phyloP scores from a whole-genome alignment of 2,797 vertebrate genomes.

The Aeoliscus strigatus region DNA sequence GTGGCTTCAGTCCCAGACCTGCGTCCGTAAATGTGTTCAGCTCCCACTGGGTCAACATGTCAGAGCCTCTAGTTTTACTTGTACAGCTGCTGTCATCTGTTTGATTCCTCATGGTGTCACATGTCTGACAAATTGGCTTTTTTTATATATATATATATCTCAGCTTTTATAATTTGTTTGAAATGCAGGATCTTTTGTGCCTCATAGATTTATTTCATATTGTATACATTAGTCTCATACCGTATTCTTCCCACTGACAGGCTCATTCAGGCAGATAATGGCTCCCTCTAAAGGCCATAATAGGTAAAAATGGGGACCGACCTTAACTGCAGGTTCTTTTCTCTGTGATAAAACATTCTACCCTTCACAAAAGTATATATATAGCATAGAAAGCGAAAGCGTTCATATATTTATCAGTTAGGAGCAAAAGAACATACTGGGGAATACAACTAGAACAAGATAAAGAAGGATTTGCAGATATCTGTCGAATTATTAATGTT shows the following conservation, averaged over 20 bases:
- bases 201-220: conserved; percentile 16
- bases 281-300: conserved; percentile 57
- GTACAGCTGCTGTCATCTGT: conserved; percentile 39
- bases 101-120: conserved; percentile 27
- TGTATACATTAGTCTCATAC: neutral
- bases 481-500: too few relatives aligned
- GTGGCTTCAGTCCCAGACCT: conserved; percentile 49
- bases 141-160: too few relatives aligned
- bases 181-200: conserved; percentile 6
- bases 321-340: neutral
- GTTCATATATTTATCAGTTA: too few relatives aligned
- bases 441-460: too few relatives aligned
- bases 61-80: conserved; percentile 35
- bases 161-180: too few relatives aligned
- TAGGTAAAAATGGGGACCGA: neutral
- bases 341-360: too few relatives aligned
- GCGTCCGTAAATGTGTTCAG: conserved; percentile 38
- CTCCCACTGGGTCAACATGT: conserved; percentile 46
- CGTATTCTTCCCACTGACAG: conserved; percentile 5
- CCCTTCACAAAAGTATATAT: too few relatives aligned
- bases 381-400: too few relatives aligned
- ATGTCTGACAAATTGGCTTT: too few relatives aligned
- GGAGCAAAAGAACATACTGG: too few relatives aligned
- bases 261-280: conserved; percentile 24
- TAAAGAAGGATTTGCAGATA: too few relatives aligned